Conservation (phyloP, 2,888 invertebrate genomes). For the Phyllotreta cruciferae region DNA sequence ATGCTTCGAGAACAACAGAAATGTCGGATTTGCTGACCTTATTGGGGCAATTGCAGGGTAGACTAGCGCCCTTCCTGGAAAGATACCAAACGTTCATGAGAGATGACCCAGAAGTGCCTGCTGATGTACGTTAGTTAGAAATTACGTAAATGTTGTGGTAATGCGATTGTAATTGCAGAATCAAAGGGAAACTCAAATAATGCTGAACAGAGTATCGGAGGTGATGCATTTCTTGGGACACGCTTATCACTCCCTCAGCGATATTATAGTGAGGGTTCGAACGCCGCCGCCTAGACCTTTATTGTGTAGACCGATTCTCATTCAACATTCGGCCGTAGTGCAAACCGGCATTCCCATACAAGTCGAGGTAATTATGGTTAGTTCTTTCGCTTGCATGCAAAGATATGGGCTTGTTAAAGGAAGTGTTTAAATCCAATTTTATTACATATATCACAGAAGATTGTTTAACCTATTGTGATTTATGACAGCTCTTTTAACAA, state of each 20-base stretch:
- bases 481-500: background rate
- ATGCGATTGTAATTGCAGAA: conserved; percentile 52
- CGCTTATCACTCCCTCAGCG: conserved; percentile 87
- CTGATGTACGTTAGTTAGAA: conserved; percentile 41
- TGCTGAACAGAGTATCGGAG: conserved; percentile 78
- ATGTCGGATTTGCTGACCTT: conserved; percentile 66
- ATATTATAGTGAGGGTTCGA: conserved; percentile 77
- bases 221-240: conserved; percentile 87
- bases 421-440: background rate
- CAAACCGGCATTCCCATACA: conserved; percentile 73
- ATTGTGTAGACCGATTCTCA: conserved; percentile 73
- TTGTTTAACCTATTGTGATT: too few relatives aligned
- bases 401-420: conserved; percentile 7
- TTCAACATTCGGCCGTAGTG: conserved; percentile 71
- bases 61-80: conserved; percentile 72
- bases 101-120: conserved; percentile 65
- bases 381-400: conserved; percentile 16
- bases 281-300: conserved; percentile 73
- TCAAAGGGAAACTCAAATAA: conserved; percentile 67
- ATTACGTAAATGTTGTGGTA: background rate
- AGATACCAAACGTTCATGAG: conserved; percentile 69
- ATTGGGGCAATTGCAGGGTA: conserved; percentile 63
- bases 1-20: conserved; percentile 61
- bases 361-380: conserved; percentile 60
- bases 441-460: too few relatives aligned